Evolutionary conservation across 2,888 invertebrate genomes (phyloP), one percentile per base, ranked within the genome.

Genomic region (Neoitamus cyanurus): DNA sequence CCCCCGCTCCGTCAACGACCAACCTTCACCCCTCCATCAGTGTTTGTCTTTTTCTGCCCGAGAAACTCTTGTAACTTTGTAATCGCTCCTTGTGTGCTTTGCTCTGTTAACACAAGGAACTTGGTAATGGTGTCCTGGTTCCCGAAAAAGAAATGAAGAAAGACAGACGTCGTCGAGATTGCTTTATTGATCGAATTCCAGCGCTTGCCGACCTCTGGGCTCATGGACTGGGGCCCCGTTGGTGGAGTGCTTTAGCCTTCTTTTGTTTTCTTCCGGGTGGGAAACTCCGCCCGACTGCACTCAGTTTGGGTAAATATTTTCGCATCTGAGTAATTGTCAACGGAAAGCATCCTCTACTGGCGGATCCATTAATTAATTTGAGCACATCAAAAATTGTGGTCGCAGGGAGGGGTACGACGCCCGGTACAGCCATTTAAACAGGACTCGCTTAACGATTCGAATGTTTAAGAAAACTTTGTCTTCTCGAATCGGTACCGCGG

Each of bases 311-410:
- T 58, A 78, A 78, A 78, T 78, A 78, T 78, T 78, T 48, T 78
- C 78, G 31, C 58, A 48, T 48, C 48, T 78, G 78, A 78, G 78
- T 78, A 78, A 78, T 78, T 78, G 78, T 78, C 78, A 78, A 78
- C 58, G 25, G 7, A 25, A 15, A 31, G 31, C 30, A 31, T 28
- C 58, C 28, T 31, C 25, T 5, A 78, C 30, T 48, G 78, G 13
- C 48, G 31, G 46, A 58, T 78, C 78, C 34, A 48, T 78, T 78
- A 78, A 78, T 78, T 78, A 78, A 78, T 58, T 58, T 37, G 31
- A 78, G 28, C 31, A 58, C 48, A 78, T 48, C 34, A 48, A 58
- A 78, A 78, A 78, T 48, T 58, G 25, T 31, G 46, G 15, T n/a
- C 42, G 37, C 42, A 7, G 30, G 1, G 20, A 9, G 11, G 58